Evolutionary conservation across 2,113 vertebrate genomes (phyloP).

Genomic region (Otus sunia): DNA sequence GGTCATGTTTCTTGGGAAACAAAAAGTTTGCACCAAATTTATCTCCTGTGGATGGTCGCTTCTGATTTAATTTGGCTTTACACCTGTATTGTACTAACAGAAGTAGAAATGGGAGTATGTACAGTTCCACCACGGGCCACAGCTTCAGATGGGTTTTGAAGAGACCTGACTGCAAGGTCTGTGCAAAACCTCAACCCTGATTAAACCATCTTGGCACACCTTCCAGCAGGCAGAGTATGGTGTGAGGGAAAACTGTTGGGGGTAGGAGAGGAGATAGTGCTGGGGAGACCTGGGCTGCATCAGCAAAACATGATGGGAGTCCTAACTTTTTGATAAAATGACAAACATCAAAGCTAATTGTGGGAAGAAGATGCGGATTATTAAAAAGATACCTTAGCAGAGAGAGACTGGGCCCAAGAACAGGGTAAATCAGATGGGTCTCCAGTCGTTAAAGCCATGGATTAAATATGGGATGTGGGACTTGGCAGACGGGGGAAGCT

Average conservation of each 20-base stretch:
- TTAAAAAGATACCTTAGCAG: not conserved
- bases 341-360: not conserved
- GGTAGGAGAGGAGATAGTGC: not conserved
- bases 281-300: not conserved
- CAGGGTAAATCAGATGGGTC: not conserved
- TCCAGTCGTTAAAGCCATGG: not conserved
- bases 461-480: rapidly evolving
- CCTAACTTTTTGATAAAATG: not conserved
- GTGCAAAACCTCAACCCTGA: not conserved
- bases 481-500: rapidly evolving
- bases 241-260: rapidly evolving
- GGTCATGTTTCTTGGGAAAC: not conserved
- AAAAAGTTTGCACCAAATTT: not conserved
- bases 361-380: not conserved
- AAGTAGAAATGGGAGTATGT: not conserved
- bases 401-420: not conserved
- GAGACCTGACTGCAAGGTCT: not conserved
- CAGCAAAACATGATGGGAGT: not conserved
- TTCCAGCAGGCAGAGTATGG: not conserved
- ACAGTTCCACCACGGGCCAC: not conserved
- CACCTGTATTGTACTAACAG: rapidly evolving
- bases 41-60: not conserved
- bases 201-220: not conserved
- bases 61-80: not conserved
- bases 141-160: not conserved